phyloP scores from a whole-genome alignment of 1,140 invertebrate species.

The Globodera rostochiensis region DNA sequence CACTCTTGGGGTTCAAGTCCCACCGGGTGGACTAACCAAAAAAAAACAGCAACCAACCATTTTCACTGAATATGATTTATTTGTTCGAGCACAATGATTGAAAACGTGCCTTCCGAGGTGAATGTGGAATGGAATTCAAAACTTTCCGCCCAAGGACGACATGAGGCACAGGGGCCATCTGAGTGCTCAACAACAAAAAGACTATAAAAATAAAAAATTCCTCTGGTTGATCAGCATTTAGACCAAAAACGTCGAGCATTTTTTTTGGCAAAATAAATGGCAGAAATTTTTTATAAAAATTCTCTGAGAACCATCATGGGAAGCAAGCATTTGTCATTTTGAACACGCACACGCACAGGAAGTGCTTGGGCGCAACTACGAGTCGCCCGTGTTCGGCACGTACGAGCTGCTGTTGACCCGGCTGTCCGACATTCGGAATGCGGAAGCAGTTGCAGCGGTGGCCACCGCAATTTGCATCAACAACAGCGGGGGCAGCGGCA shows the following conservation, averaged over 20 bases:
- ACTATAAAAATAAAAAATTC: neutral
- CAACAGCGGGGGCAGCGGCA: neutral
- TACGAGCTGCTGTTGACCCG: conserved; percentile 55
- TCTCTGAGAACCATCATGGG: too few species aligned
- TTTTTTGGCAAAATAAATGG: conserved; percentile 8
- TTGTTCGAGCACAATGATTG: neutral
- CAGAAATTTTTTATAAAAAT: conserved; percentile 21
- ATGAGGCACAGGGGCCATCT: conserved; percentile 29
- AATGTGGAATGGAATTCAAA: neutral
- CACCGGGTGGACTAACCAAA: too few species aligned
- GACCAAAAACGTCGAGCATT: too few species aligned
- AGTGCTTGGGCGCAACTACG: conserved; percentile 55
- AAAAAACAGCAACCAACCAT: too few species aligned
- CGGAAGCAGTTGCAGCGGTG: conserved; percentile 20
- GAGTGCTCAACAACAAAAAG: neutral
- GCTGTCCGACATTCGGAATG: conserved; percentile 42
- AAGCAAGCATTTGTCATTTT: too few species aligned
- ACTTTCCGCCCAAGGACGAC: neutral
- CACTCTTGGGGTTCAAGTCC: neutral
- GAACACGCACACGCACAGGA: conserved; percentile 46
- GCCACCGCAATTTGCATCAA: neutral
- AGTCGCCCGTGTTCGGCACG: conserved; percentile 59
- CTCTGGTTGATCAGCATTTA: neutral
- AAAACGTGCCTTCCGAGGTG: conserved; percentile 19
- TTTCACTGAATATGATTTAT: neutral